Conservation (phyloP, 2,797 vertebrate species). For the Cynodonichthys magdalenae region DNA sequence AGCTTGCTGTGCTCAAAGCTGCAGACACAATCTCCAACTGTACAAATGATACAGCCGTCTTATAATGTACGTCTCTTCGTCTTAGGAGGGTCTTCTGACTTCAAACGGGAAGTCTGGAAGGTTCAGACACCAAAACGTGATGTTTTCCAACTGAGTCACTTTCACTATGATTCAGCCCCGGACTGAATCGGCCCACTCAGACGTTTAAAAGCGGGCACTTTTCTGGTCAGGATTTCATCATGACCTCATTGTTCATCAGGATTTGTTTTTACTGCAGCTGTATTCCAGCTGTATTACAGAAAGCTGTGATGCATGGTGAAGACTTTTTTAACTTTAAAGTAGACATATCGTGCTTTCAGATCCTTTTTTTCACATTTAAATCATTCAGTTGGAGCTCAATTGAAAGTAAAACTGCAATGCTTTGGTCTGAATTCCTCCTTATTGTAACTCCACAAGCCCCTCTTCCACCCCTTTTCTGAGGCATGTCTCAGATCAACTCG, state of each 20-base stretch:
- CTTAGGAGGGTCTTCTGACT: conserved; percentile 18
- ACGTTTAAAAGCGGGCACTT: too few relatives aligned
- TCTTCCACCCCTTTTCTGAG: too few relatives aligned
- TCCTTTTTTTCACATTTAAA: too few relatives aligned
- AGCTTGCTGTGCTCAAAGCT: conserved; percentile 25
- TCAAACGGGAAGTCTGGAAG: conserved; percentile 23
- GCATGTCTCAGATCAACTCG: too few relatives aligned
- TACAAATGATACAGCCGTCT: conserved; percentile 22
- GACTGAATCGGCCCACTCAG: neutral
- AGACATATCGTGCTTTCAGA: too few relatives aligned
- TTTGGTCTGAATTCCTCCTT: too few relatives aligned
- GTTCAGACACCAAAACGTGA: conserved; percentile 36
- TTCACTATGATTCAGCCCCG: conserved; percentile 45
- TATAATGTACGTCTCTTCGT: conserved; percentile 7
- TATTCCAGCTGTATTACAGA: conserved; percentile 11
- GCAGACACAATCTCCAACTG: conserved; percentile 36
- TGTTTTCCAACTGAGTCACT: conserved; percentile 54
- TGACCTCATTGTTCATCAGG: neutral
- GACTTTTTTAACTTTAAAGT: too few relatives aligned
- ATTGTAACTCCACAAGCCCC: too few relatives aligned
- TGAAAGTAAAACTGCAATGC: too few relatives aligned
- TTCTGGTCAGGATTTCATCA: neutral
- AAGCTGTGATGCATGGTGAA: neutral
- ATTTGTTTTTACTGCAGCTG: conserved; percentile 8
- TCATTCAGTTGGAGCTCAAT: too few relatives aligned